Conservation (phyloP, 2,797 vertebrate species). For the Aselliscus stoliczkanus region DNA sequence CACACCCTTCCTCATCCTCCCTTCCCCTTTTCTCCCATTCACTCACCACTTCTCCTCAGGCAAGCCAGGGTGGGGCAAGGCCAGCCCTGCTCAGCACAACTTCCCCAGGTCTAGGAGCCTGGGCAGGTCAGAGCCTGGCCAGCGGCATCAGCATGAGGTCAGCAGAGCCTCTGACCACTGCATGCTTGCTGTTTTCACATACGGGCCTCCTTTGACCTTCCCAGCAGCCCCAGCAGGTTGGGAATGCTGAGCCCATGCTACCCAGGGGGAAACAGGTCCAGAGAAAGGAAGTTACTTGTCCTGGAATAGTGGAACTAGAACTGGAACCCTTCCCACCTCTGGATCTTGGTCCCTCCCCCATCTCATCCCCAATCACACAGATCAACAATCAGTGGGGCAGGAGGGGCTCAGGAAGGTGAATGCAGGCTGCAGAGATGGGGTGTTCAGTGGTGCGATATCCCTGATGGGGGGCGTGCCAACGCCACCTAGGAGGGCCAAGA, state of each 20-base stretch:
- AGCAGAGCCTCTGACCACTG: background rate
- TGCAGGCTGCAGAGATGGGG: background rate
- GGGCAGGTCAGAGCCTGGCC: background rate
- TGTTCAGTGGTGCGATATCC: too few species aligned
- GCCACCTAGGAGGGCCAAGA: background rate
- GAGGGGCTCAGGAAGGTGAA: background rate
- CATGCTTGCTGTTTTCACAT: background rate
- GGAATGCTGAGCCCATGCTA: background rate
- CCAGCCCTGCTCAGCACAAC: background rate
- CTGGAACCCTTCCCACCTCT: background rate
- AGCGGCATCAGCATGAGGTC: background rate
- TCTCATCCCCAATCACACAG: background rate
- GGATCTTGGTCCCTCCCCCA: background rate
- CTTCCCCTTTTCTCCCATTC: conserved; percentile 62
- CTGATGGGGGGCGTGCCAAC: too few species aligned
- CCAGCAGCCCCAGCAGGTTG: background rate
- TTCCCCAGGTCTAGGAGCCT: background rate
- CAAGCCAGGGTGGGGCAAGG: background rate
- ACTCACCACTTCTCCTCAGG: conserved; percentile 29
- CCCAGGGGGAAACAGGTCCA: background rate
- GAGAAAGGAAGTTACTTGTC: background rate
- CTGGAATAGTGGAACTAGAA: background rate
- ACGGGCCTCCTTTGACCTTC: rapidly evolving
- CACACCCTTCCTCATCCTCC: conserved; percentile 59
- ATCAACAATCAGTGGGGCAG: background rate